phyloP scores from a whole-genome alignment of 2,888 invertebrate genomes.

The Hypselothyrea guttata region DNA sequence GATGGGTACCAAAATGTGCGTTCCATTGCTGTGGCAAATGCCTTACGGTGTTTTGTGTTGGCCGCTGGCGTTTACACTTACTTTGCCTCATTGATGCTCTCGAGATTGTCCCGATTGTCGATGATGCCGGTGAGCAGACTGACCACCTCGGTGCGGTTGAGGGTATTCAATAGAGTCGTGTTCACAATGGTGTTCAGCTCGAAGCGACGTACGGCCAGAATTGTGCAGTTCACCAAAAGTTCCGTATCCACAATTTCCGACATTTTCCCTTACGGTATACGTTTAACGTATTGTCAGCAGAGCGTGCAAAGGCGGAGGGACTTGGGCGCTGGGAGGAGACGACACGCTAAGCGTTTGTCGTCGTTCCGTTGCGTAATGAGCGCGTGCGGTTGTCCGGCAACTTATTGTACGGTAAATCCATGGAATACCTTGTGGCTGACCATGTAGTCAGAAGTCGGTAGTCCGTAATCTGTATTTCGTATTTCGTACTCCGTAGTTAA shows the following conservation, averaged over 20 bases:
- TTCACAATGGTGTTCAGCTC: slow-evolving; percentile 77
- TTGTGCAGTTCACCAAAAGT: slow-evolving; percentile 80
- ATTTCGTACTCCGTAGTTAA: no score
- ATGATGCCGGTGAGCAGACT: slow-evolving; percentile 79
- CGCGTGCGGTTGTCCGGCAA: slow-evolving; percentile 24
- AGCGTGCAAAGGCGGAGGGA: no score
- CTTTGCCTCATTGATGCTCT: slow-evolving; percentile 79
- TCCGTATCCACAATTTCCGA: slow-evolving; percentile 81
- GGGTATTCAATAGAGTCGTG: slow-evolving; percentile 66
- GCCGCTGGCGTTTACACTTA: slow-evolving; percentile 58
- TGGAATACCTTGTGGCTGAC: slow-evolving; percentile 29
- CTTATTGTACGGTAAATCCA: slow-evolving; percentile 40
- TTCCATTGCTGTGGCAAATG: not conserved
- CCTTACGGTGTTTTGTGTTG: not conserved
- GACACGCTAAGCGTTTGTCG: slow-evolving; percentile 21
- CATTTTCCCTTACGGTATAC: slow-evolving; percentile 57
- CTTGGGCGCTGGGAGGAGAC: not conserved
- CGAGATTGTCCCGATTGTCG: slow-evolving; percentile 77
- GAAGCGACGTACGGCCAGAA: slow-evolving; percentile 80
- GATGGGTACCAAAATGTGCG: not conserved
- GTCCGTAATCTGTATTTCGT: no score
- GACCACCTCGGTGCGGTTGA: slow-evolving; percentile 80
- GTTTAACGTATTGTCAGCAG: not conserved
- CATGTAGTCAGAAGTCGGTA: slow-evolving; percentile 1
- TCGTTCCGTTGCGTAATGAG: slow-evolving; percentile 42